These are phyloP conservation scores for Colletes gigas DNA, from an alignment of 1,140 invertebrate species.

Conservation along the genomic window DNA sequence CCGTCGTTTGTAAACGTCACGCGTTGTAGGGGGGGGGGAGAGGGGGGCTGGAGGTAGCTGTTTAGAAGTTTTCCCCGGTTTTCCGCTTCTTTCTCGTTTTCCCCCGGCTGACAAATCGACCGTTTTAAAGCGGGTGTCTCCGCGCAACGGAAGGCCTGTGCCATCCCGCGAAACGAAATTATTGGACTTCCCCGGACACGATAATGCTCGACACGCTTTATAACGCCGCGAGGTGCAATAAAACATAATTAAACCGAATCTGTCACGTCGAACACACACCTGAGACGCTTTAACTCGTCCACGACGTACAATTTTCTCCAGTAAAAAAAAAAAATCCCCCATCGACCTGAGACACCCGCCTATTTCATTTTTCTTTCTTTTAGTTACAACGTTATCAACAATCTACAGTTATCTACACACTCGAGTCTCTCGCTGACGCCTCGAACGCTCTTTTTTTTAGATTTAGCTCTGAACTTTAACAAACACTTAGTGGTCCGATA, in stretches of 20 bases:
- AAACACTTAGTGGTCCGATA: slow-evolving; percentile 70
- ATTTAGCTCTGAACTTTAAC: slow-evolving; percentile 66
- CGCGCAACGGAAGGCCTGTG: slow-evolving; percentile 4
- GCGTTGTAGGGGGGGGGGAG: slow-evolving; percentile 14
- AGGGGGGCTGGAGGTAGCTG: slow-evolving; percentile 22
- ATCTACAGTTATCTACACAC: slow-evolving; percentile 64
- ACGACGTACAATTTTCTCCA: too few species aligned
- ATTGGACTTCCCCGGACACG: background rate
- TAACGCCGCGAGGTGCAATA: background rate
- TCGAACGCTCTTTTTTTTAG: slow-evolving; percentile 44
- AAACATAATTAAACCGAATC: slow-evolving; percentile 8
- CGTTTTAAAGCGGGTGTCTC: slow-evolving; percentile 56
- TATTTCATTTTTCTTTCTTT: background rate
- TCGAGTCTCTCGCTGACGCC: slow-evolving; percentile 52
- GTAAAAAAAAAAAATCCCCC: too few species aligned
- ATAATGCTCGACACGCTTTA: background rate
- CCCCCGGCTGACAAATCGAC: slow-evolving; percentile 57
- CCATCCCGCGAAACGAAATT: slow-evolving; percentile 11
- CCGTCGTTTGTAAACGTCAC: slow-evolving; percentile 61
- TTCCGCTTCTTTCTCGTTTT: slow-evolving; percentile 47
- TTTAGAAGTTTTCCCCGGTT: slow-evolving; percentile 58
- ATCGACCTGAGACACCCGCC: too few species aligned
- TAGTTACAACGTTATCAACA: slow-evolving; percentile 54
- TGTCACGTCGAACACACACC: background rate
- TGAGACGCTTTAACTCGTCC: background rate